Evolutionary conservation across 2,888 invertebrate genomes (phyloP).

Genomic region (Ypsolopha sequella): DNA sequence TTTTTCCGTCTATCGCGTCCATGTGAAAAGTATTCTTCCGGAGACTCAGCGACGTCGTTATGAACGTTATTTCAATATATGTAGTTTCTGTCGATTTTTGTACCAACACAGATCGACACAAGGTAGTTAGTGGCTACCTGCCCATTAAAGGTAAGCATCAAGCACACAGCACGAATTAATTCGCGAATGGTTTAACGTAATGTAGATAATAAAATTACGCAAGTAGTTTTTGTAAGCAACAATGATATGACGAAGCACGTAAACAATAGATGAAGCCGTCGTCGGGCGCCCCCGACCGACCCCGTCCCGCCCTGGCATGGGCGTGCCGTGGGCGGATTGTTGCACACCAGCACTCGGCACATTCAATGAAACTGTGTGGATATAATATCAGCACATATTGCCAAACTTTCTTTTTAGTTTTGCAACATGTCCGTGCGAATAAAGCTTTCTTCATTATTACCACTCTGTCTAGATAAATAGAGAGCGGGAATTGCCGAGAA

Average conservation of each 20-base stretch:
- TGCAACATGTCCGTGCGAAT: constrained; percentile 31
- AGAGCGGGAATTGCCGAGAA: constrained; percentile 48
- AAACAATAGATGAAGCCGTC: neutral
- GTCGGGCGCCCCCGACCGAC: neutral
- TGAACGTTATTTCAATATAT: too few species aligned
- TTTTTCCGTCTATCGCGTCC: too few species aligned
- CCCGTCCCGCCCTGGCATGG: neutral
- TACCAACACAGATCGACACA: too few species aligned
- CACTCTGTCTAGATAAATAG: constrained; percentile 55
- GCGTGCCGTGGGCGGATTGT: constrained; percentile 39
- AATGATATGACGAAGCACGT: neutral
- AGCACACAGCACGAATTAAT: too few species aligned
- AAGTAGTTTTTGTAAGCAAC: neutral
- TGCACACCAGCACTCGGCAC: constrained; percentile 56
- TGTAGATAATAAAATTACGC: neutral
- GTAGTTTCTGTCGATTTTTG: too few species aligned
- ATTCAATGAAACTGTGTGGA: constrained; percentile 41
- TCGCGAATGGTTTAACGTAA: too few species aligned
- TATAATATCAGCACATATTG: constrained; percentile 33
- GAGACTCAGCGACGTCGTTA: too few species aligned
- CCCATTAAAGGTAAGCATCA: too few species aligned
- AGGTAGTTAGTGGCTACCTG: too few species aligned
- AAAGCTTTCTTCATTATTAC: constrained; percentile 49
- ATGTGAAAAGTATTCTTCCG: too few species aligned
- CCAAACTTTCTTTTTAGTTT: constrained; percentile 59